Percentiles rank a stretch among this genome's conserved stretches.
These are phyloP conservation scores for Harpalus rufipes DNA, from an alignment of 2,888 invertebrate genomes.

Conservation along the genomic window DNA sequence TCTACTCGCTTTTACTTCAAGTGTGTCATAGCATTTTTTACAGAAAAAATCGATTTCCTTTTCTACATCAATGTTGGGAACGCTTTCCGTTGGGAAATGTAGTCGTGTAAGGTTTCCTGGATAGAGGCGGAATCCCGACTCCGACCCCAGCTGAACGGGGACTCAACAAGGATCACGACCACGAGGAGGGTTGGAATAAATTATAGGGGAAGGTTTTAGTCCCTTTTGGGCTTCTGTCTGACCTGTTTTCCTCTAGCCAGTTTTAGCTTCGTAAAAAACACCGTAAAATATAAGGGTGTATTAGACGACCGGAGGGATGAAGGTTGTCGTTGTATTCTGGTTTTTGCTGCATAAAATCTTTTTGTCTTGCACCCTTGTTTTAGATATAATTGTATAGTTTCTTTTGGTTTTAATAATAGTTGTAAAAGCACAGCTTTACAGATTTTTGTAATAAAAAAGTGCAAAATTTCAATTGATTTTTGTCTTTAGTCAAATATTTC, in stretches of 20 bases:
- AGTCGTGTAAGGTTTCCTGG: not conserved
- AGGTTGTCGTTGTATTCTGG: not conserved
- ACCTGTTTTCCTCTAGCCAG: not conserved
- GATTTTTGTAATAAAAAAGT: too few species aligned
- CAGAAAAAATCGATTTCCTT: slow-evolving; percentile 27
- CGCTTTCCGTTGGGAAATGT: not conserved
- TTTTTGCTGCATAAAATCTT: not conserved
- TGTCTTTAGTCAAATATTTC: too few species aligned
- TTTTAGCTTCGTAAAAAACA: not conserved
- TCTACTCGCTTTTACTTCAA: slow-evolving; percentile 18
- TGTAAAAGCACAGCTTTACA: too few species aligned
- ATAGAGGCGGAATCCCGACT: not conserved
- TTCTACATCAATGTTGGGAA: not conserved
- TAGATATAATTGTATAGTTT: too few species aligned
- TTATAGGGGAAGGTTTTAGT: not conserved
- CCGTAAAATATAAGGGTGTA: not conserved
- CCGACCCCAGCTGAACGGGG: not conserved
- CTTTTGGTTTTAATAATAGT: too few species aligned
- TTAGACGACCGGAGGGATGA: not conserved
- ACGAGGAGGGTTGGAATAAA: not conserved
- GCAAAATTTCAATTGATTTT: too few species aligned
- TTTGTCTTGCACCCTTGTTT: too few species aligned
- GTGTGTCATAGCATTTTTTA: slow-evolving; percentile 13
- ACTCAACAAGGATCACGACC: not conserved
- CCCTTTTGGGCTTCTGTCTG: not conserved